A percentile compares a stretch with the other conserved stretches of the same genome.
Evolutionary conservation across 2,888 invertebrate genomes (phyloP).

Genomic region (Dexiosoma caninum): DNA sequence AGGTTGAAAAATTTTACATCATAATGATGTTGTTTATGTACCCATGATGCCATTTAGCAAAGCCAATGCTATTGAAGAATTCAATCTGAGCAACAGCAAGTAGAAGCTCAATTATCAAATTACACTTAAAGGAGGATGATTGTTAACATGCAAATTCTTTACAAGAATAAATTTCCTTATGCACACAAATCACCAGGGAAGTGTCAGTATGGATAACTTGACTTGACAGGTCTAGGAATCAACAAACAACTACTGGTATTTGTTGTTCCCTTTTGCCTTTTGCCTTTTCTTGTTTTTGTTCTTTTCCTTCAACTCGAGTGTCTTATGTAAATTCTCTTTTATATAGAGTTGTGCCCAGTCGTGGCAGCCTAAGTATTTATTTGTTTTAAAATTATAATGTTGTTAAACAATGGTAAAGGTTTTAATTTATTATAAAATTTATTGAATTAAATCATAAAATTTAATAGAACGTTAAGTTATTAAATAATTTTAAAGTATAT

Average conservation of each 20-base stretch:
- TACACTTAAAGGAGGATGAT: slow-evolving; percentile 55
- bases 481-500: slow-evolving; percentile 17
- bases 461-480: slow-evolving; percentile 49
- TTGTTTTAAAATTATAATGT: slow-evolving; percentile 48
- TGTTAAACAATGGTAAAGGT: slow-evolving; percentile 24
- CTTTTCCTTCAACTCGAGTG: not conserved
- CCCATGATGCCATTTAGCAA: not conserved
- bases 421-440: slow-evolving; percentile 22
- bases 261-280: not conserved
- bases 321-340: slow-evolving; percentile 24
- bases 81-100: slow-evolving; percentile 3
- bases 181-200: slow-evolving; percentile 44
- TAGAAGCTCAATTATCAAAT: slow-evolving; percentile 62
- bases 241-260: slow-evolving; percentile 59
- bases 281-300: no score
- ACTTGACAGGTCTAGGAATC: slow-evolving; percentile 60
- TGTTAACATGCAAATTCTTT: slow-evolving; percentile 58
- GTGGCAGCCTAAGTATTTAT: not conserved
- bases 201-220: slow-evolving; percentile 59
- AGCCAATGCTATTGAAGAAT: slow-evolving; percentile 1
- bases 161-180: slow-evolving; percentile 42
- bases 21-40: slow-evolving; percentile 19
- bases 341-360: not conserved
- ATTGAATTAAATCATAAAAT: slow-evolving; percentile 19
- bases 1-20: slow-evolving; percentile 18